Conservation (phyloP, 2,888 invertebrate genomes). For the Anarsia innoxiella region DNA sequence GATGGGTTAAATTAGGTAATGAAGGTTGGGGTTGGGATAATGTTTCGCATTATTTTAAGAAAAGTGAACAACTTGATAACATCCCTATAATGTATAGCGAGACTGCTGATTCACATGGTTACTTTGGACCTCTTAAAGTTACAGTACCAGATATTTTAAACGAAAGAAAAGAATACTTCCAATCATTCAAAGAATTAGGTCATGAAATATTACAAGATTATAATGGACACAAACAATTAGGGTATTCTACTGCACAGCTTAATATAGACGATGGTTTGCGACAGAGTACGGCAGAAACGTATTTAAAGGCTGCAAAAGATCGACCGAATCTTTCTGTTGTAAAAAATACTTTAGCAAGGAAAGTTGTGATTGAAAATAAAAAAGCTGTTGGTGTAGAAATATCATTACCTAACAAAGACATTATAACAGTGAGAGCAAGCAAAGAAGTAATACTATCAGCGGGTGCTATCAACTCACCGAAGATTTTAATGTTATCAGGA, state of each 20-base stretch:
- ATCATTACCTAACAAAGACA: conserved; percentile 21
- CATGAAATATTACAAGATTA: conserved; percentile 30
- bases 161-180: conserved; percentile 34
- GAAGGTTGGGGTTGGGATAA: conserved; percentile 26
- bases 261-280: conserved; percentile 27
- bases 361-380: conserved; percentile 31
- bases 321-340: conserved; percentile 37
- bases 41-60: conserved; percentile 23
- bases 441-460: conserved; percentile 46
- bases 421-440: conserved; percentile 23
- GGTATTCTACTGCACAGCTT: conserved; percentile 31
- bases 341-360: conserved; percentile 35
- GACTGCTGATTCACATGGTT: conserved; percentile 29
- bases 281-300: conserved; percentile 36
- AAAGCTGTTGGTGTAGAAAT: conserved; percentile 34
- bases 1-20: conserved; percentile 79
- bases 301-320: conserved; percentile 31
- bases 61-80: conserved; percentile 20
- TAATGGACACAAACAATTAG: conserved; percentile 37
- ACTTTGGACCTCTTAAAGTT: conserved; percentile 20
- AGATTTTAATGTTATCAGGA: conserved; percentile 48
- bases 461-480: conserved; percentile 41
- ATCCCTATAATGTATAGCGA: conserved; percentile 22
- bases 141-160: conserved; percentile 29
- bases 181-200: conserved; percentile 37